Conservation (phyloP, 2,888 invertebrate genomes). For the Carcina quercana region DNA sequence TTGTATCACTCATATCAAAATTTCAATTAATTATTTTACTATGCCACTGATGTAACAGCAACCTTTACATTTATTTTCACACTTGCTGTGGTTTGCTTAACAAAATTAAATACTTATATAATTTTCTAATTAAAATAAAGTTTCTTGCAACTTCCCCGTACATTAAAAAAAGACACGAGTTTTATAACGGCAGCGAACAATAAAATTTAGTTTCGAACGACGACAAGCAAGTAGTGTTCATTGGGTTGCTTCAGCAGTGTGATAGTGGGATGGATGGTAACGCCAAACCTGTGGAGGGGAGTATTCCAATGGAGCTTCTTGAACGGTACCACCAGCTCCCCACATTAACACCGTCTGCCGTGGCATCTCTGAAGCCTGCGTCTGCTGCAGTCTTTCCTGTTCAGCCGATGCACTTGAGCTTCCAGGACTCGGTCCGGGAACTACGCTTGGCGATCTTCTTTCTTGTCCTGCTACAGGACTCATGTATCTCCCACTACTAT, state of each 20-base stretch:
- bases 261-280: constrained; percentile 65
- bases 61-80: too few relatives aligned
- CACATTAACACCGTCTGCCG: constrained; percentile 96
- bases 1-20: too few relatives aligned
- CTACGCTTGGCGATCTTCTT: constrained; percentile 77
- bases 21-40: too few relatives aligned
- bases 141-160: too few relatives aligned
- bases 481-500: constrained; percentile 72
- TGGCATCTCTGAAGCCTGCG: constrained; percentile 74
- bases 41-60: too few relatives aligned
- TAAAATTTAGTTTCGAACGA: too few relatives aligned
- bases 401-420: constrained; percentile 61
- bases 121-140: too few relatives aligned
- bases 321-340: constrained; percentile 77
- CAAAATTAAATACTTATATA: too few relatives aligned
- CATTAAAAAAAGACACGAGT: too few relatives aligned
- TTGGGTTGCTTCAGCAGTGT: constrained; percentile 70
- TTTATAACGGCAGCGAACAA: too few relatives aligned
- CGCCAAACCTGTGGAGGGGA: constrained; percentile 71
- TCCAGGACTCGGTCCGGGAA: constrained; percentile 63
- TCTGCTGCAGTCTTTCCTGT: constrained; percentile 54
- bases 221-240: constrained; percentile 36
- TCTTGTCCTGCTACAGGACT: constrained; percentile 77
- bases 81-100: too few relatives aligned
- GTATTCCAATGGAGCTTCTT: constrained; percentile 62